Evolutionary conservation across 2,113 vertebrate species (phyloP).

Genomic region (Aplodontia rufa): DNA sequence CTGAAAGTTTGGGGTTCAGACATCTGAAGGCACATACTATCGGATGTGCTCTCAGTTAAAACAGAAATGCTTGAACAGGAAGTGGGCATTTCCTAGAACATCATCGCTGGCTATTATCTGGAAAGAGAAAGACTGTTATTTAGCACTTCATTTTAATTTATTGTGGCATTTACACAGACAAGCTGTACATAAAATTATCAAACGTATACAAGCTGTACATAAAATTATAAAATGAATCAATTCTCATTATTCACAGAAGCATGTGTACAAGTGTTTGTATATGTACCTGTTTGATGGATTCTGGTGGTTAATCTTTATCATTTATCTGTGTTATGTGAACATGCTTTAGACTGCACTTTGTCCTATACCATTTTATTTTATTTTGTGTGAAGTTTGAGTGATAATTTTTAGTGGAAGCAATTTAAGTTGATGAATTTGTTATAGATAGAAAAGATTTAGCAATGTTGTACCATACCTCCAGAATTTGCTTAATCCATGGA

Average conservation of each 20-base stretch:
- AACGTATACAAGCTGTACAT: slow-evolving; percentile 61
- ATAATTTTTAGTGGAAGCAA: slow-evolving; percentile 40
- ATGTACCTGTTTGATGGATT: not conserved
- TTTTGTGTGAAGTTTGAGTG: slow-evolving; percentile 45
- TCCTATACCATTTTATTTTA: slow-evolving; percentile 12
- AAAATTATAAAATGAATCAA: slow-evolving; percentile 12
- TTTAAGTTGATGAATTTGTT: slow-evolving; percentile 50
- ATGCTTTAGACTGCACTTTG: slow-evolving; percentile 9
- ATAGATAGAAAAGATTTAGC: too few species aligned
- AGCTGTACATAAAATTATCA: too few species aligned
- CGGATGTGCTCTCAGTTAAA: slow-evolving; percentile 94
- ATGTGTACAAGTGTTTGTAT: slow-evolving; percentile 41
- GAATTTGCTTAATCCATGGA: slow-evolving; percentile 35
- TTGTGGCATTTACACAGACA: slow-evolving; percentile 73
- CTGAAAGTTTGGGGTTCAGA: slow-evolving; percentile 95
- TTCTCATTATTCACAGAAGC: not conserved
- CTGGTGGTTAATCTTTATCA: not conserved
- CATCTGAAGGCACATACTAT: slow-evolving; percentile 97
- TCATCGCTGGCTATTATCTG: not conserved
- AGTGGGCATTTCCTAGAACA: slow-evolving; percentile 88
- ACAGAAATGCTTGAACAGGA: slow-evolving; percentile 91
- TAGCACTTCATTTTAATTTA: slow-evolving; percentile 62
- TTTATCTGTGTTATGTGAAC: slow-evolving; percentile 22
- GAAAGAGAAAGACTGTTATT: slow-evolving; percentile 64
- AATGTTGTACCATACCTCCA: not conserved